These are phyloP conservation scores for Caenorhabditis sp. DNA, from an alignment of 2,888 invertebrate genomes.

Conservation along the genomic window DNA sequence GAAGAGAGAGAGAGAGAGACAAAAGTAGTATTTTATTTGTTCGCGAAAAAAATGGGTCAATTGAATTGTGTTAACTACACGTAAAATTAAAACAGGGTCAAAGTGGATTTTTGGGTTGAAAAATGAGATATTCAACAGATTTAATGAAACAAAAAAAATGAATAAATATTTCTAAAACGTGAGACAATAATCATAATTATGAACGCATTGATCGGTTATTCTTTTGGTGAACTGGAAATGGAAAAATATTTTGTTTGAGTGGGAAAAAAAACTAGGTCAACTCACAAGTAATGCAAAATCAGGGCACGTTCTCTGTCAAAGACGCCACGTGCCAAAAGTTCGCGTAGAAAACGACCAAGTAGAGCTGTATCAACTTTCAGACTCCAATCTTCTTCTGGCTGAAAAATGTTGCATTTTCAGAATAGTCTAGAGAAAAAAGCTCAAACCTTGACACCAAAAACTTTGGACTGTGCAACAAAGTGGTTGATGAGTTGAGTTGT, in stretches of 20 bases:
- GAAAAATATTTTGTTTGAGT: too few species aligned
- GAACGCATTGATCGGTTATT: too few species aligned
- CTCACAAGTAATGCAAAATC: slow-evolving; percentile 18
- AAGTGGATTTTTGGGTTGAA: too few species aligned
- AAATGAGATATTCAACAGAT: too few species aligned
- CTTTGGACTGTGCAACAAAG: slow-evolving; percentile 30
- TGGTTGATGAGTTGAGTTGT: slow-evolving; percentile 42
- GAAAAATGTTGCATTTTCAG: slow-evolving; percentile 8
- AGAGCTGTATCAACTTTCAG: slow-evolving; percentile 8
- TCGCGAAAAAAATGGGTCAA: neutral
- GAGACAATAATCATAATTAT: too few species aligned
- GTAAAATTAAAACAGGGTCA: too few species aligned
- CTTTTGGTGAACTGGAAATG: too few species aligned
- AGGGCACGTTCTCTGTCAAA: slow-evolving; percentile 14
- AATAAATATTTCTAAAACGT: too few species aligned
- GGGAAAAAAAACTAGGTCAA: neutral
- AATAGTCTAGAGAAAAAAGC: neutral
- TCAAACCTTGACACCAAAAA: slow-evolving; percentile 22
- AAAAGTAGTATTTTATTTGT: neutral
- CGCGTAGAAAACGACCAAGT: slow-evolving; percentile 10
- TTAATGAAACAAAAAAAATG: too few species aligned
- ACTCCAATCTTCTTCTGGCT: slow-evolving; percentile 34
- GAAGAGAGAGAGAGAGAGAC: neutral
- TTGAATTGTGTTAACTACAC: neutral
- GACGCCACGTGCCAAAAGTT: slow-evolving; percentile 18